phyloP scores from a whole-genome alignment of 2,113 vertebrate genomes.

The Strix uralensis region DNA sequence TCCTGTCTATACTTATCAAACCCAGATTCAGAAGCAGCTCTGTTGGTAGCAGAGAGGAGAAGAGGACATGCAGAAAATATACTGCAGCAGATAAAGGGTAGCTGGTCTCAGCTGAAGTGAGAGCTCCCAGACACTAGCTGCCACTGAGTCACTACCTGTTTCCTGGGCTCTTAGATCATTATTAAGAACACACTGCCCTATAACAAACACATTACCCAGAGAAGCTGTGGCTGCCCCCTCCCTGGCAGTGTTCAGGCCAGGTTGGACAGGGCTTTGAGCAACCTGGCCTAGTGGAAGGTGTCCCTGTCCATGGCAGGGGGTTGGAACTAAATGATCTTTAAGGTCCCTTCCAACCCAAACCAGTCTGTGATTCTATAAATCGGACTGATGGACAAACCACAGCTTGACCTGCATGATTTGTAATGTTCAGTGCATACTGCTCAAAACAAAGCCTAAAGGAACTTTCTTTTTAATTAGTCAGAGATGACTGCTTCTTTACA shows the following conservation, averaged over 20 bases:
- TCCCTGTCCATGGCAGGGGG: background rate
- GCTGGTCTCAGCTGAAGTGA: background rate
- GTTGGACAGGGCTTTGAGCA: background rate
- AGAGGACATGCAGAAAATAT: background rate
- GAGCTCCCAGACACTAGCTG: background rate
- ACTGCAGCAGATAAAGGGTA: background rate
- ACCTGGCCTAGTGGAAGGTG: background rate
- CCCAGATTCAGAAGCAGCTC: background rate
- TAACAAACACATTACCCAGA: background rate
- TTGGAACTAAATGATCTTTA: background rate
- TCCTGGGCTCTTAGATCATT: background rate
- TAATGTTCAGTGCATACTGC: background rate
- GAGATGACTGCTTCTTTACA: background rate
- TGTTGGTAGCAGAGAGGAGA: background rate
- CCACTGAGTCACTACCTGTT: background rate
- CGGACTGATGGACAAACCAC: background rate
- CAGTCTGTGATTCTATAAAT: background rate
- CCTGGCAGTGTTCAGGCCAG: background rate
- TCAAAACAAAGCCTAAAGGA: background rate
- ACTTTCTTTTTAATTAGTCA: background rate
- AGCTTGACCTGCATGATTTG: background rate
- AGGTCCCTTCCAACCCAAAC: background rate
- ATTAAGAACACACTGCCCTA: background rate
- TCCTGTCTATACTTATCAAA: background rate
- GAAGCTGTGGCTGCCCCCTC: background rate